Percentiles rank a stretch among this genome's conserved stretches.
Evolutionary conservation across 1,140 invertebrate species (phyloP).

Genomic region (Caerostris darwini): DNA sequence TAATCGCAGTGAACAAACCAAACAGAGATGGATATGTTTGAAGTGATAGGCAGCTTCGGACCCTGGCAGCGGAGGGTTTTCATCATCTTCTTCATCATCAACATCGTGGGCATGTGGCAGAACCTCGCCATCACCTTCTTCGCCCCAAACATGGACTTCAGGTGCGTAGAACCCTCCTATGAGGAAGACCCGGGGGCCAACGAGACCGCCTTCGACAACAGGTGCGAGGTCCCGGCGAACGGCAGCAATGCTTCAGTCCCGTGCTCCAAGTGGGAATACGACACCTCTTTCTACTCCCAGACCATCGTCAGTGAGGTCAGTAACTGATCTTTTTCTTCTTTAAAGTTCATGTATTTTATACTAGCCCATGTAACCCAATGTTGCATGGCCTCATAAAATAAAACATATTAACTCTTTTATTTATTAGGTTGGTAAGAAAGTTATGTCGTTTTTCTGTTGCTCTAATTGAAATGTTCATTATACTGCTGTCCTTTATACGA

Average conservation of each 20-base stretch:
- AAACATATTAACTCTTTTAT: too few relatives aligned
- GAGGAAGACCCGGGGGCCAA: neutral
- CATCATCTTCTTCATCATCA: slow-evolving; percentile 24
- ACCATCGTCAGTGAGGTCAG: slow-evolving; percentile 61
- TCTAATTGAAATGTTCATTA: too few relatives aligned
- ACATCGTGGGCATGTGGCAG: slow-evolving; percentile 44
- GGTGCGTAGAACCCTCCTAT: neutral
- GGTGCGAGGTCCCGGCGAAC: neutral
- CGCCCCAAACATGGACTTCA: slow-evolving; percentile 43
- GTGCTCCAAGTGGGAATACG: slow-evolving; percentile 57
- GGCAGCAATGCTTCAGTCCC: neutral
- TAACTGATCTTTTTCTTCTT: neutral
- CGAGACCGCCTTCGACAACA: neutral
- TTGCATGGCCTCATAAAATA: too few relatives aligned
- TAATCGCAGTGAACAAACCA: too few relatives aligned
- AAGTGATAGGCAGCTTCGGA: slow-evolving; percentile 19
- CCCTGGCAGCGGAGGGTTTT: slow-evolving; percentile 43
- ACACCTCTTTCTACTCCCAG: neutral
- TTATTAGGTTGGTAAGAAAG: too few relatives aligned
- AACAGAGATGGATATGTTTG: neutral
- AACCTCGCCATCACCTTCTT: slow-evolving; percentile 55
- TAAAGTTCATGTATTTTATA: too few relatives aligned
- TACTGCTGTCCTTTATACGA: too few relatives aligned
- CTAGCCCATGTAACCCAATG: too few relatives aligned
- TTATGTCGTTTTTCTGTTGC: too few relatives aligned